Evolutionary conservation across 2,797 vertebrate genomes (phyloP).

Genomic region (Schizopygopsis pylzovi): DNA sequence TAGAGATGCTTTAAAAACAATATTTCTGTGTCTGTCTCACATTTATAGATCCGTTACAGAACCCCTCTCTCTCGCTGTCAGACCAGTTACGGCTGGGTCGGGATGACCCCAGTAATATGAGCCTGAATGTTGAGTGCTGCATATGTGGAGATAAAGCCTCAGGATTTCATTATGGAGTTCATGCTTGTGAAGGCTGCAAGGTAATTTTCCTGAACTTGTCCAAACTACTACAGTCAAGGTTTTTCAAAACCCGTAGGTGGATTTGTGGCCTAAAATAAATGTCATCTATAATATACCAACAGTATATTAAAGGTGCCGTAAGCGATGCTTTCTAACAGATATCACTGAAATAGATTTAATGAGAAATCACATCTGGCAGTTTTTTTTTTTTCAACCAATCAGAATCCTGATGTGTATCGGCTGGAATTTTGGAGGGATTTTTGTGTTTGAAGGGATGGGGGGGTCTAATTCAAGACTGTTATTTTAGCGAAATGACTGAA

Average conservation of each 20-base stretch:
- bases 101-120: constrained; percentile 79
- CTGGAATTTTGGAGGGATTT: not conserved
- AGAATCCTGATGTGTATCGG: not conserved
- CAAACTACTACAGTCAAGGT: not conserved
- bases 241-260: not conserved
- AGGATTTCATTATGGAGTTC: constrained; percentile 97
- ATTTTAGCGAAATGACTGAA: not conserved
- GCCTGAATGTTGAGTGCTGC: constrained; percentile 93
- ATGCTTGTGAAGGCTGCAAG: constrained; percentile 98
- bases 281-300: not conserved
- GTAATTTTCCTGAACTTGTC: constrained; percentile 70
- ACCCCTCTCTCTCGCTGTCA: constrained; percentile 88
- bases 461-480: not conserved
- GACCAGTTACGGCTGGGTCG: constrained; percentile 91
- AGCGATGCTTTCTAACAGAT: not conserved
- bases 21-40: accelerated
- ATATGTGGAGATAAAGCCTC: constrained; percentile 98
- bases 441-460: not conserved
- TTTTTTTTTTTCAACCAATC: not conserved
- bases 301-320: not conserved
- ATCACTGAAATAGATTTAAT: not conserved
- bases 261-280: constrained; percentile 8
- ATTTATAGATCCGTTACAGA: constrained; percentile 85
- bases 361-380: not conserved
- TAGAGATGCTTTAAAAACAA: not conserved